Base-by-base conservation (phyloP, 2,797 vertebrate genomes). In the Sparidentex hasta region DNA sequence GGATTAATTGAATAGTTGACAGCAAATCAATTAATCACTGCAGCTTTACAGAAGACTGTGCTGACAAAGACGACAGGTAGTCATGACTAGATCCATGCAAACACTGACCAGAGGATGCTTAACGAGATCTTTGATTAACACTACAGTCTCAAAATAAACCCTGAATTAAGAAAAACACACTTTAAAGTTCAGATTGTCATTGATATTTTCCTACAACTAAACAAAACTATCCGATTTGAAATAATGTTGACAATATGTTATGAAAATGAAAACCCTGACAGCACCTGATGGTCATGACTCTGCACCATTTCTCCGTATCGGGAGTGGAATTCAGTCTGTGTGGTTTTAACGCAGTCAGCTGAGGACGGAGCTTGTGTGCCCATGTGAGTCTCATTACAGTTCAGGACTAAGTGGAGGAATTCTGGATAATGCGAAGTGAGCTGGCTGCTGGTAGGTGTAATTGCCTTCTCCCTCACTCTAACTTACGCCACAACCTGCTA, bases 301-400 rank as follows among this genome's bases (percentile, higher is more conserved):
- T n/a, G 11, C 58, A 52, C 14, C 1, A 47, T 57, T 46, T 59
- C 38, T 70, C 20, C 9, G 48, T 55, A 62, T 73, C 56, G 52
- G 66, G 51, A 76, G 57, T 33, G 23, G 18, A 65, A 43, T 80
- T 81, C 33, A 46, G 80, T 57, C 73, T 81, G 82, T 80, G 67
- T 68, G 64, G 67, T 71, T 88, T 91, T 81, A 90, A 93, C 71
- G 75, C 80, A 82, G 84, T 94, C 91, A 93, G 83, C 74, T 29
- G 62, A 87, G 71, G 88, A 83, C 7, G 47, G 61, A 79, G 81
- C 79, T 79, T 90, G 85, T 76, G 84, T 69, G 80, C 76, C 87
- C 95, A 95, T 95, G 94, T 94, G 95, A 95, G 88, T 84, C 88
- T 85, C 79, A 92, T 96, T 94, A 93, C 48, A 64, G 73, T 65